A percentile compares a stretch with the other conserved stretches of the same genome.
These are phyloP conservation scores for Drosophila trapezifrons DNA, from an alignment of 1,140 invertebrate species.

Conservation along the genomic window DNA sequence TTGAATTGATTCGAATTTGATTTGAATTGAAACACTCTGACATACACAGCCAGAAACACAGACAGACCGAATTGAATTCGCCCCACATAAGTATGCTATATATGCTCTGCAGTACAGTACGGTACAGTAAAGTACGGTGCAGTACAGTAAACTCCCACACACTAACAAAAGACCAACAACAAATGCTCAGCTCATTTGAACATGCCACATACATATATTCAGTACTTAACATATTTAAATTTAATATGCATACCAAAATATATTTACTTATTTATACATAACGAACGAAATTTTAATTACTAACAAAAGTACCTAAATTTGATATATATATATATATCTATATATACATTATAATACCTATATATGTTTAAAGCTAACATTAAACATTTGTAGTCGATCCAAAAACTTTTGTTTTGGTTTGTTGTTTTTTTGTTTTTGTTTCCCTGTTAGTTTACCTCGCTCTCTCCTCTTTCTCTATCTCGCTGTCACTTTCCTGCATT, in stretches of 20 bases:
- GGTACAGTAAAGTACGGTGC: slow-evolving; percentile 5
- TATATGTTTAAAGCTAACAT: slow-evolving; percentile 36
- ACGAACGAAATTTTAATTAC: slow-evolving; percentile 36
- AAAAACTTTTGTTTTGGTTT: slow-evolving; percentile 40
- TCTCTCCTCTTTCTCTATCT: slow-evolving; percentile 16
- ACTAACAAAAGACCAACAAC: slow-evolving; percentile 21
- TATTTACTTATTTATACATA: slow-evolving; percentile 32
- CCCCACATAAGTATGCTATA: slow-evolving; percentile 41
- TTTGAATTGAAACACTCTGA: slow-evolving; percentile 23
- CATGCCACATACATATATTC: slow-evolving; percentile 41
- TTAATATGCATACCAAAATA: slow-evolving; percentile 41
- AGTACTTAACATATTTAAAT: slow-evolving; percentile 41
- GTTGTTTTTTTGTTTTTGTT: slow-evolving; percentile 31
- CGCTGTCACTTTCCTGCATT: slow-evolving; percentile 50
- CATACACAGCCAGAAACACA: slow-evolving; percentile 38
- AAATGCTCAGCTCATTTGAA: slow-evolving; percentile 46
- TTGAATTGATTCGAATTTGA: slow-evolving; percentile 6
- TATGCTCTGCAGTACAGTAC: slow-evolving; percentile 1
- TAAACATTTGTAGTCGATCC: slow-evolving; percentile 33
- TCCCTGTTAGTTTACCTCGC: slow-evolving; percentile 16
- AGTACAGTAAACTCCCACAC: slow-evolving; percentile 26
- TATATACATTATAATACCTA: slow-evolving; percentile 33
- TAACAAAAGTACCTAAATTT: slow-evolving; percentile 32
- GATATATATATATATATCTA: slow-evolving; percentile 20
- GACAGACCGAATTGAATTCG: slow-evolving; percentile 35